Evolutionary conservation across 2,888 invertebrate genomes (phyloP).

Genomic region (Poecilobothrus nobilitatus): DNA sequence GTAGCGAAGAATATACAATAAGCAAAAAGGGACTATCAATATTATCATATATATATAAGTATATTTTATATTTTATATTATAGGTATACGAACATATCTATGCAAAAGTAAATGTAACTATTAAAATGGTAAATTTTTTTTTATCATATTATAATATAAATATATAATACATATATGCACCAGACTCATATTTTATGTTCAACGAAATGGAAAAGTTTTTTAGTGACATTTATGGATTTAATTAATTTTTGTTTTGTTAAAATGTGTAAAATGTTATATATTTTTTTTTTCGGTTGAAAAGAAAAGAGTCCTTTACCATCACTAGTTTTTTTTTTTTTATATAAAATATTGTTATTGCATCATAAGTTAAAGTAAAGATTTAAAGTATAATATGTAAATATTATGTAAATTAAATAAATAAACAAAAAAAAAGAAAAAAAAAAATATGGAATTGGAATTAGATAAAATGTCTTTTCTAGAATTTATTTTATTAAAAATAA

Average conservation of each 20-base stretch:
- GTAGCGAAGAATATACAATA: no score
- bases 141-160: not conserved
- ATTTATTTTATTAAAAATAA: no score
- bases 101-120: not conserved
- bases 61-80: no score
- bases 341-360: not conserved
- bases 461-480: no score
- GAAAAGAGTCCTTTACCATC: not conserved
- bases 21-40: no score
- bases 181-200: constrained; percentile 27
- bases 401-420: not conserved
- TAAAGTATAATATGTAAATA: not conserved
- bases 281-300: no score
- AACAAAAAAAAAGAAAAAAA: no score
- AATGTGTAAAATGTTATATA: constrained; percentile 2
- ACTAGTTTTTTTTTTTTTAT: not conserved
- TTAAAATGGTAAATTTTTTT: not conserved
- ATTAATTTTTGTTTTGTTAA: constrained; percentile 27
- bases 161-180: not conserved
- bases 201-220: constrained; percentile 28
- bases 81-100: no score
- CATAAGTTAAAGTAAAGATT: not conserved
- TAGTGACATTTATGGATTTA: constrained; percentile 30
- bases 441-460: no score
- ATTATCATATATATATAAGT: no score